phyloP scores from a whole-genome alignment of 2,797 vertebrate species.

The Alauda arvensis region DNA sequence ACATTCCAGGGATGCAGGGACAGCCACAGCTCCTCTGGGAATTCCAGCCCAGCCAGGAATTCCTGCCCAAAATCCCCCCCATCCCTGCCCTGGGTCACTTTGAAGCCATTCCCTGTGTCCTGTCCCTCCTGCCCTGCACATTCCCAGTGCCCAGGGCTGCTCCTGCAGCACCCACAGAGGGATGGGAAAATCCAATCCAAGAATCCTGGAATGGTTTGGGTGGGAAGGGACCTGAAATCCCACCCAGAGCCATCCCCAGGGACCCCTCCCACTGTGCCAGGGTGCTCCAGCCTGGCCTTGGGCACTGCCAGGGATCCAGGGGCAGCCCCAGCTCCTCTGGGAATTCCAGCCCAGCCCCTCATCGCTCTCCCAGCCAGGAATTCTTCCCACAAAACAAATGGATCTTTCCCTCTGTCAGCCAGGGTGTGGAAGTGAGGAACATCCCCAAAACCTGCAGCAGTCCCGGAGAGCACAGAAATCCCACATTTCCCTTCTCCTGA shows the following conservation, averaged over 20 bases:
- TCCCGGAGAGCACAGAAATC: neutral
- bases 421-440: neutral
- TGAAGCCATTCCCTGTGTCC: no score
- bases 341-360: neutral
- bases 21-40: neutral
- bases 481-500: neutral
- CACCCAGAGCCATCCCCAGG: neutral
- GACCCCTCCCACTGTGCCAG: neutral
- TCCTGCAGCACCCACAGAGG: no score
- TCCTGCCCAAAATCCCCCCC: no score
- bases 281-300: accelerated
- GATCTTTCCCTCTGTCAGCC: neutral
- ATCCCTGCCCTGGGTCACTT: no score
- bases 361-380: accelerated
- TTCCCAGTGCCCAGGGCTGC: no score
- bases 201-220: neutral
- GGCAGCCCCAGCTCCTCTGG: neutral
- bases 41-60: no score
- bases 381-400: neutral
- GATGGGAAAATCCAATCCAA: no score
- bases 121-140: no score
- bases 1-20: neutral
- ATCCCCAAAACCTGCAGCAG: neutral
- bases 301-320: neutral
- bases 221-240: accelerated